These are phyloP conservation scores for Scaptomyza montana DNA, from an alignment of 1,140 invertebrate genomes.

Conservation along the genomic window DNA sequence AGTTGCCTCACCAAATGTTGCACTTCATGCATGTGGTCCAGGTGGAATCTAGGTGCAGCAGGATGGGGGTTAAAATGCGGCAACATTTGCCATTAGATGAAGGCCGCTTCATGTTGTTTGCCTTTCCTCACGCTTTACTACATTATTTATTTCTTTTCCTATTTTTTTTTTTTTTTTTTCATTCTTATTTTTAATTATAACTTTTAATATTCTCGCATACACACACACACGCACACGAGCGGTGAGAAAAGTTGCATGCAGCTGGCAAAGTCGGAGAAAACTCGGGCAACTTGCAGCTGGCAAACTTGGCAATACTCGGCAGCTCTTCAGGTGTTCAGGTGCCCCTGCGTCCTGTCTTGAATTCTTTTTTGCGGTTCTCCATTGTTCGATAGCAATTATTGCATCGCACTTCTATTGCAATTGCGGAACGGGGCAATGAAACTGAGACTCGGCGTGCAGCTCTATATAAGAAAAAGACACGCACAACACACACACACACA, in stretches of 20 bases:
- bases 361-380: slow-evolving; percentile 27
- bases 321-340: slow-evolving; percentile 12
- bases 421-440: slow-evolving; percentile 26
- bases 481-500: background rate
- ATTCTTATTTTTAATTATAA: slow-evolving; percentile 67
- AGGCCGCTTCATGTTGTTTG: slow-evolving; percentile 25
- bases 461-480: slow-evolving; percentile 1
- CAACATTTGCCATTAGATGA: slow-evolving; percentile 31
- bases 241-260: slow-evolving; percentile 23
- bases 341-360: slow-evolving; percentile 8
- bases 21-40: slow-evolving; percentile 4
- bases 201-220: slow-evolving; percentile 67
- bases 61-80: background rate
- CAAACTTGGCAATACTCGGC: slow-evolving; percentile 1
- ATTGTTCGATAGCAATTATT: slow-evolving; percentile 78
- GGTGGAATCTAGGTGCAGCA: background rate
- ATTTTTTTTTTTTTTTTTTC: background rate
- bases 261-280: slow-evolving; percentile 1
- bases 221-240: slow-evolving; percentile 16
- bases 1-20: background rate
- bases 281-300: slow-evolving; percentile 31
- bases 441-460: slow-evolving; percentile 17
- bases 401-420: slow-evolving; percentile 72
- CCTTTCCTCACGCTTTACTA: slow-evolving; percentile 17
- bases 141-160: background rate